Evolutionary conservation across 2,113 vertebrate species (phyloP).

Genomic region (Dicrurus megarhynchus): DNA sequence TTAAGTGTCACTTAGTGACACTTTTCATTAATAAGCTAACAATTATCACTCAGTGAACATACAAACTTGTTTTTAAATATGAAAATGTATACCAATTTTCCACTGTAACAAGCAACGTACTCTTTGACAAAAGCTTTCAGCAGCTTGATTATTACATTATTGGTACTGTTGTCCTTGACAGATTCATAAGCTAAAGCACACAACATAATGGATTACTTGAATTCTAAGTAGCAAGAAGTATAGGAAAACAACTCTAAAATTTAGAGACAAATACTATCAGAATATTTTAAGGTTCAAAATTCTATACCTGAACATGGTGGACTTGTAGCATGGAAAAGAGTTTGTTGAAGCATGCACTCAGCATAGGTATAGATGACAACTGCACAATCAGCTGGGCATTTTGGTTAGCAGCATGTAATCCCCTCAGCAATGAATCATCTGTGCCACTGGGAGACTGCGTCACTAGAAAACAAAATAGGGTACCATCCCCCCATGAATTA

Average conservation of each 20-base stretch:
- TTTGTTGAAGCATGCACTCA: slow-evolving; percentile 97
- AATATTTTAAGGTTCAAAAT: background rate
- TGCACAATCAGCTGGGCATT: slow-evolving; percentile 81
- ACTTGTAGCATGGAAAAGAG: slow-evolving; percentile 98
- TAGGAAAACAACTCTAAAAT: background rate
- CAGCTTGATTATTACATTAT: background rate
- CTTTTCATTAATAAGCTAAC: background rate
- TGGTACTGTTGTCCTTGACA: background rate
- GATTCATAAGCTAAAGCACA: background rate
- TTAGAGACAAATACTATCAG: background rate
- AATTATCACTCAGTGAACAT: background rate
- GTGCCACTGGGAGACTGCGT: slow-evolving; percentile 90
- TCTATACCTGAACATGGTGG: slow-evolving; percentile 93
- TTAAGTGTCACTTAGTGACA: background rate
- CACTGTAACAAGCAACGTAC: background rate
- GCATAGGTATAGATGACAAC: slow-evolving; percentile 92
- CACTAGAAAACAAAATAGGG: slow-evolving; percentile 72
- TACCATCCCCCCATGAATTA: background rate
- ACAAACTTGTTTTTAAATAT: background rate
- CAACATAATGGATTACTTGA: background rate
- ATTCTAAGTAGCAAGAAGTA: background rate
- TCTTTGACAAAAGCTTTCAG: background rate
- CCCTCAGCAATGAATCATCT: slow-evolving; percentile 90
- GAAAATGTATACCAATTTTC: background rate
- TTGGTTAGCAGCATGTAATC: slow-evolving; percentile 84